A percentile compares a stretch with the other conserved stretches of the same genome.
These are phyloP conservation scores for Drosophila aldrichi DNA, from an alignment of 2,888 invertebrate genomes.

Conservation along the genomic window DNA sequence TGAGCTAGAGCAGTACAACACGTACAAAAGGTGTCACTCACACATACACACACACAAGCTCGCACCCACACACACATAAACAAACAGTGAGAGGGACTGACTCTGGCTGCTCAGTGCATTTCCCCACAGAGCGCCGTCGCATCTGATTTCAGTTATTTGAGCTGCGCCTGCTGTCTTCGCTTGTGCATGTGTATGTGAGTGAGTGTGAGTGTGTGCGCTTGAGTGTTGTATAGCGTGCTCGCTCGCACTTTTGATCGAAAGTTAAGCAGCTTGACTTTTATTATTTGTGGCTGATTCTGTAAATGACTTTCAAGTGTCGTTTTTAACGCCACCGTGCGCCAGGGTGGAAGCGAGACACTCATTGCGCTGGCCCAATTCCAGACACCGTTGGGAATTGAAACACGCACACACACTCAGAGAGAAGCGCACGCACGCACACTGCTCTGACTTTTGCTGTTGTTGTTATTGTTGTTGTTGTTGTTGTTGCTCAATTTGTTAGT, in stretches of 20 bases:
- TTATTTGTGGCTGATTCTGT: conserved; percentile 78
- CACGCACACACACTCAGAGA: conserved; percentile 21
- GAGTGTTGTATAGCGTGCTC: conserved; percentile 23
- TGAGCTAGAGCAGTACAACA: conserved; percentile 50
- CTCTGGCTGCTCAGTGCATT: conserved; percentile 50
- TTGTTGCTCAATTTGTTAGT: conserved; percentile 58
- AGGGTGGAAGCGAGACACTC: conserved; percentile 41
- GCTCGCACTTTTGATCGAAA: conserved; percentile 44
- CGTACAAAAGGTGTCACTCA: conserved; percentile 48
- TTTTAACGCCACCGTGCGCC: conserved; percentile 55
- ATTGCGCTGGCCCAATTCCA: conserved; percentile 43
- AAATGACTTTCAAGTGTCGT: conserved; percentile 74
- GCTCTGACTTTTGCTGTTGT: neutral
- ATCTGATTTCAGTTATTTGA: conserved; percentile 77
- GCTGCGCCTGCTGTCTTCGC: conserved; percentile 38
- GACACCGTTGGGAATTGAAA: conserved; percentile 56
- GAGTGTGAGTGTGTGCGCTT: conserved; percentile 10
- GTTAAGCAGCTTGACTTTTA: conserved; percentile 80
- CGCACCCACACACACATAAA: conserved; percentile 16
- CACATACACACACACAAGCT: conserved; percentile 16
- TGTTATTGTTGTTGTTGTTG: conserved; percentile 34
- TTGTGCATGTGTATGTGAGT: conserved; percentile 2
- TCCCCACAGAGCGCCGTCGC: conserved; percentile 56
- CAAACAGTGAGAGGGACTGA: conserved; percentile 19
- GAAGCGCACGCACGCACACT: neutral